Conservation (phyloP, 2,888 invertebrate genomes). For the Callimorpha dominula region DNA sequence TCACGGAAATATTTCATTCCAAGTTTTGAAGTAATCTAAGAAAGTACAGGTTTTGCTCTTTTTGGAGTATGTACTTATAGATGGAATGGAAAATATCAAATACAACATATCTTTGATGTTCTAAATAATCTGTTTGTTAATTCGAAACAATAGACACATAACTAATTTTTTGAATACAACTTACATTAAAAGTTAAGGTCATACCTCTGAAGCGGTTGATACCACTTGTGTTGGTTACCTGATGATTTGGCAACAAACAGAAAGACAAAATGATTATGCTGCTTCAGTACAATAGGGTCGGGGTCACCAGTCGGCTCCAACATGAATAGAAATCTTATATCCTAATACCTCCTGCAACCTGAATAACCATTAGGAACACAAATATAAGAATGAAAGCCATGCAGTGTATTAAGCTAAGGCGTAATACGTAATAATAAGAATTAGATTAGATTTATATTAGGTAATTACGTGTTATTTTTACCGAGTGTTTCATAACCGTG, state of each 20-base stretch:
- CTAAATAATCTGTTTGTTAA: background rate
- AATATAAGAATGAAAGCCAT: background rate
- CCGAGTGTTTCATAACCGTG: too few species aligned
- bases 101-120: background rate
- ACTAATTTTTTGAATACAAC: too few species aligned
- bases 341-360: too few species aligned
- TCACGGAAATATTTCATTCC: slow-evolving; percentile 41
- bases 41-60: slow-evolving; percentile 16
- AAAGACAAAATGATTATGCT: background rate
- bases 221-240: background rate
- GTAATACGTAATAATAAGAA: background rate
- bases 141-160: background rate
- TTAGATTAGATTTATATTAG: background rate
- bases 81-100: background rate
- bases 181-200: too few species aligned
- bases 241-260: too few species aligned
- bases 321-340: too few species aligned
- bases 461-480: background rate
- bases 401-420: background rate
- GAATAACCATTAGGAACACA: too few species aligned
- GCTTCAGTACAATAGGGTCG: background rate
- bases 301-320: too few species aligned
- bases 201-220: too few species aligned
- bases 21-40: slow-evolving; percentile 34
- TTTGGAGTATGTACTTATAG: background rate